A percentile compares a stretch with the other conserved stretches of the same genome.
These are phyloP conservation scores for Gymnocephalus cernua DNA, from an alignment of 2,113 vertebrate genomes.

Conservation along the genomic window DNA sequence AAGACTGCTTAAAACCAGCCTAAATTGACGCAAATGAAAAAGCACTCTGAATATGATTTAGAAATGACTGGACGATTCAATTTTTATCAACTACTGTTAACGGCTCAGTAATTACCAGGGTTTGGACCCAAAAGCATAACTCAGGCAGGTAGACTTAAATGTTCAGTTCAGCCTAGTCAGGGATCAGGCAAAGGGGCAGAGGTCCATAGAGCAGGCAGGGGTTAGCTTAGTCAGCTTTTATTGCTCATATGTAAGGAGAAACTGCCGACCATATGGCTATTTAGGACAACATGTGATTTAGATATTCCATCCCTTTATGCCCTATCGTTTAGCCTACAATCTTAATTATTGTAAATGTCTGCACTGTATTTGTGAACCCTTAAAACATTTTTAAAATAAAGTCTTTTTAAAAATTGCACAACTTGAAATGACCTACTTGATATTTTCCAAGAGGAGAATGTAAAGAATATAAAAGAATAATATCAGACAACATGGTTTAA, in stretches of 20 bases:
- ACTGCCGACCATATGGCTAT: not conserved
- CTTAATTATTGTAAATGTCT: not conserved
- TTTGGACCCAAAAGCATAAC: not conserved
- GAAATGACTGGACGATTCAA: conserved; percentile 7
- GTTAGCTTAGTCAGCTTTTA: not conserved
- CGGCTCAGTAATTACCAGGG: not conserved
- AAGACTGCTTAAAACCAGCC: not conserved
- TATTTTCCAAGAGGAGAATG: not conserved
- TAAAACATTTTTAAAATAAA: too few relatives aligned
- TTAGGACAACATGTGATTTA: not conserved
- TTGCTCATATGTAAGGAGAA: not conserved
- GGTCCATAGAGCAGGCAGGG: not conserved
- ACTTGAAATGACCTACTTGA: not conserved
- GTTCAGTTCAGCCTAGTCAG: not conserved
- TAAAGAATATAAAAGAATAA: not conserved
- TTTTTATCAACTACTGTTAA: conserved; percentile 19
- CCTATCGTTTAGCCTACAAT: not conserved
- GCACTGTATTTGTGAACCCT: not conserved
- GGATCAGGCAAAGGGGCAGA: not conserved
- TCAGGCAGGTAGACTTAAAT: not conserved
- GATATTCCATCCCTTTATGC: not conserved
- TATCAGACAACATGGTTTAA: not conserved
- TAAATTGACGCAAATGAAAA: conserved; percentile 40
- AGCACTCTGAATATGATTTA: conserved; percentile 20
- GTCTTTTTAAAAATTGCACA: not conserved